Evolutionary conservation across 2,888 invertebrate species (phyloP), one percentile per base, ranked within the genome.

Genomic region (Dynastes grantii): DNA sequence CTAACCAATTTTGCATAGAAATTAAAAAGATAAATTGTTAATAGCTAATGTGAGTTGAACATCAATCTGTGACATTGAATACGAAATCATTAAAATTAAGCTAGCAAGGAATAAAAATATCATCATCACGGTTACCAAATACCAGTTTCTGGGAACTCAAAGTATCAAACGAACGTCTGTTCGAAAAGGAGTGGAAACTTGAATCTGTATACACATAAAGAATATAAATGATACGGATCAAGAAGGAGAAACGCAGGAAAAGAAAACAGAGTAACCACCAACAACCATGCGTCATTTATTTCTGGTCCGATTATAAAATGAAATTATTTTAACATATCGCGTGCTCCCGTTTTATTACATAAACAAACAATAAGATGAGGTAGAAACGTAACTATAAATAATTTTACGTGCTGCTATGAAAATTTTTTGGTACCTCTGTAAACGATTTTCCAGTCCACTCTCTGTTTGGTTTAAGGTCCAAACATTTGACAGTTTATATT

Each of bases 401-500:
- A 77, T 71, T 77, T 77, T 70, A 77, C 77, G 77, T 63, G 77
- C 77, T 63, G 77, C 77, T 61, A 77, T 77, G 49, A 77, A 77
- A 77, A 49, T 80, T 80, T 71, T 71, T 77, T 79, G 80, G 81
- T 64, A 80, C 80, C 78, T 76, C 80, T 75, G 80, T 77, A 79
- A 79, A 80, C 78, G 77, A 78, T 79, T 78, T 76, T 68, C 78
- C 78, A 76, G 79, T 78, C 81, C 79, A 79, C 76, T 79, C 79
- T 78, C 49, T 77, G 80, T 81, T 81, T 81, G 81, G 81, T 80
- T 80, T 81, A 81, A 78, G 81, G 80, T 81, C 80, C 79, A 79
- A 80, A 81, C 80, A 78, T 81, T 81, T 81, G 81, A 81, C 81
- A 81, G 81, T 80, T 81, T 81, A 80, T 79, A 79, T 81, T 80